Evolutionary conservation across 2,113 vertebrate species (phyloP).

Genomic region (Perca schrenkii): DNA sequence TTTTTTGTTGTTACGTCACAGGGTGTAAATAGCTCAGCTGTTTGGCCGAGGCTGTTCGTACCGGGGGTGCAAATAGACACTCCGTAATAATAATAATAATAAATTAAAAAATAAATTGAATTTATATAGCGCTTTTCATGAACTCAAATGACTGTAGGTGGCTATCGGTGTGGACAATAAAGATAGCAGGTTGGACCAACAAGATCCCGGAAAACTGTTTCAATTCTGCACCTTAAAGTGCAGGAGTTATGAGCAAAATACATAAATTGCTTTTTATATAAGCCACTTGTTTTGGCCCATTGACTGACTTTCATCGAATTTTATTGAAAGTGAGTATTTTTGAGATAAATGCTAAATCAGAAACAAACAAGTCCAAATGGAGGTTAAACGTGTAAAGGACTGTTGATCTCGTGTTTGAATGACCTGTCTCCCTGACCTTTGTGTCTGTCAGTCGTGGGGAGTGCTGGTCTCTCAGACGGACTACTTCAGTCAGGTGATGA

Average conservation of each 20-base stretch:
- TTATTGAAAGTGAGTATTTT: neutral
- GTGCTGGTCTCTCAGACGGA: slow-evolving; percentile 91
- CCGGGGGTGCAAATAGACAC: too few relatives aligned
- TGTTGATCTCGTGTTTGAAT: neutral
- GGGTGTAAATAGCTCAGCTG: too few relatives aligned
- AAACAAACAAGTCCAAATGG: neutral
- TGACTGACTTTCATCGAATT: neutral
- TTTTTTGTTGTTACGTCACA: too few relatives aligned
- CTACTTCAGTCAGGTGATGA: slow-evolving; percentile 89
- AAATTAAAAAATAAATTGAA: too few relatives aligned
- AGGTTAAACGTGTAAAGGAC: neutral
- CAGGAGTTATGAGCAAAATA: neutral
- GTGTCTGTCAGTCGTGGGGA: slow-evolving; percentile 88
- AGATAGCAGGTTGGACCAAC: neutral
- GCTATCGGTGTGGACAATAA: neutral
- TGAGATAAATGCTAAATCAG: too few relatives aligned
- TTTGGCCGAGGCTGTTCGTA: too few relatives aligned
- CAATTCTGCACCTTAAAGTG: neutral
- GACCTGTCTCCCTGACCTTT: neutral
- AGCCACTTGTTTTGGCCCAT: too few relatives aligned
- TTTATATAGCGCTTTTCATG: too few relatives aligned
- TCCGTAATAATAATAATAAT: too few relatives aligned
- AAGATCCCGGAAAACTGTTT: neutral
- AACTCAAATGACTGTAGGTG: too few relatives aligned
- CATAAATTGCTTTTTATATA: neutral